Evolutionary conservation across 2,888 invertebrate genomes (phyloP), one percentile per base, ranked within the genome.

Genomic region (Abrostola triplasia): DNA sequence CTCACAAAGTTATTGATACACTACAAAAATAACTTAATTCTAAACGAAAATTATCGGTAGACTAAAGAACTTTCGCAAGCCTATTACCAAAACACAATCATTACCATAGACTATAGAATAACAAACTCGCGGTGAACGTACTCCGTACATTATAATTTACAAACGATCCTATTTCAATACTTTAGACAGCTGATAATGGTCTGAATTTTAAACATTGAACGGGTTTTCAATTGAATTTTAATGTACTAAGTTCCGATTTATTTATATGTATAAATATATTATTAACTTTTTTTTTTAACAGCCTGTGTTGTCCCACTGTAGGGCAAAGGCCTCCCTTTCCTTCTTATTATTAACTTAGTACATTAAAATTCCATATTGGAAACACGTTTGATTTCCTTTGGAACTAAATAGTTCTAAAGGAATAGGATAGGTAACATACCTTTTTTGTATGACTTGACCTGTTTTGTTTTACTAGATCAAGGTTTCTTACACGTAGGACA

Each of bases 171-270:
- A 77, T 79, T 67, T 75, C 59, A 68, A 78, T 76, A 79, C 63
- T 67, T 70, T 62, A 61, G 52, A 67, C 76, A 79, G 76, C 76
- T 79, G 83, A 71, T 72, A 67, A 67, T 61, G 58, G 67, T 66
- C 68, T 54, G 70, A 68, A 72, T 78, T 76, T 72, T 48, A 59
- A 50, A 51, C n/a, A 60, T 52, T 58, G 49, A 42, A 55, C 12
- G 38, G 13, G 42, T 49, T 72, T 35, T 35, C 40, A 42, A 37
- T 35, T 35, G 47, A 51, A 67, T 76, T 35, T 49, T 11, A 58
- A 67, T 50, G 57, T 13, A 7, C 5, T 44, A 41, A 13, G 9
- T 24, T 13, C 13, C 9, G 8, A 47, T 24, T 9, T 42, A 42
- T 4, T 2, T 24, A 4, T 24, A 24, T 1, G 24, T 24, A 24